Base-by-base conservation (phyloP, 2,888 invertebrate species). In the Pimpla rufipes region DNA sequence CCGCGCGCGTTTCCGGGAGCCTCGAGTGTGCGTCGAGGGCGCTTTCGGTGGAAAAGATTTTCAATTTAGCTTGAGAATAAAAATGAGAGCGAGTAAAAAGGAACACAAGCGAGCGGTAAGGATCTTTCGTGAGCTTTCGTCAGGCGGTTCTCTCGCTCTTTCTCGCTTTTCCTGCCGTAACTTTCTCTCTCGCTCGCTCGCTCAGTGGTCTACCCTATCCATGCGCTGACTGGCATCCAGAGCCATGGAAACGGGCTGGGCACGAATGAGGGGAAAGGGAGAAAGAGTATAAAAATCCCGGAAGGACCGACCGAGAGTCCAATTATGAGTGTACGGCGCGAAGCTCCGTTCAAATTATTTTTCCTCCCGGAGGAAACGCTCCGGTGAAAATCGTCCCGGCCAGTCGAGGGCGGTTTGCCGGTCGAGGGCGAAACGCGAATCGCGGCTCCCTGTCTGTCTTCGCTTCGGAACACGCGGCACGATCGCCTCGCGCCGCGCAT, bases 121-220 rank as follows among this genome's bases (percentile, higher is more conserved):
- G 81, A 81, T 84, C 83, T 81, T 75, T 75, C 73, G 81, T 78
- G 79, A n/a, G 42, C 79, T 74, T 81, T 74, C 42, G 68, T 64
- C 42, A 35, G 62, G 57, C 57, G 16, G 42, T 66, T 16, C 13
- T 40, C 47, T 45, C 45, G 37, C 35, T 62, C 47, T n/a, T 8
- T 37, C 10, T 71, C 18, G 18, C 21, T 45, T 47, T 66, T 35
- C 21, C 42, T 57, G 16, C 6, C n/a, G n/a, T n/a, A 23, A 11
- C 10, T 37, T 16, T 1, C 50, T 52, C 50, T 37, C 47, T 40
- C 66, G 23, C n/a, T 67, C 16, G 52, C 29, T 66, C 55, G 18
- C 59, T 37, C 37, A 21, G 23, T 21, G n/a, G 45, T 23, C 23
- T 10, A 7, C 59, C 59, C 16, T 59, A 37, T 37, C 35, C 8